A percentile compares a stretch with the other conserved stretches of the same genome.
phyloP scores from a whole-genome alignment of 2,797 vertebrate genomes.

The Acridotheres tristis region DNA sequence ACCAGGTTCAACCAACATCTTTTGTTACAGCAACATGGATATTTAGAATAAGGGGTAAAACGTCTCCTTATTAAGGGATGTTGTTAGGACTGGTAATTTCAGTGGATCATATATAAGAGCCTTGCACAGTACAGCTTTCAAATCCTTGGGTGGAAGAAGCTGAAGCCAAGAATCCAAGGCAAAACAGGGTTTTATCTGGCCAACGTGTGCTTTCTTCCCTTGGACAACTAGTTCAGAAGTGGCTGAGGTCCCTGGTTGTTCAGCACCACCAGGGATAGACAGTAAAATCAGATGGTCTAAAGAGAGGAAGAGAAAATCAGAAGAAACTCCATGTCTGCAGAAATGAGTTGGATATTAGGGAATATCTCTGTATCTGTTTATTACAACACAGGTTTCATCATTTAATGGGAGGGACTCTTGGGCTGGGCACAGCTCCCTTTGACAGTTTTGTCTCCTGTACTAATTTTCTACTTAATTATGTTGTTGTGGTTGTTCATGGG shows the following conservation, averaged over 20 bases:
- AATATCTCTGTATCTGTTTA: not conserved
- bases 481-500: not conserved
- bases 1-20: not conserved
- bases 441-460: not conserved
- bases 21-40: rapidly evolving
- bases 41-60: not conserved
- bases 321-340: not conserved
- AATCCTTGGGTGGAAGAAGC: not conserved
- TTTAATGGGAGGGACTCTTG: not conserved
- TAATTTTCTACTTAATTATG: not conserved
- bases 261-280: too few species aligned
- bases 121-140: not conserved
- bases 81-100: not conserved
- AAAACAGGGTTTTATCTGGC: not conserved
- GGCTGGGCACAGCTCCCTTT: not conserved
- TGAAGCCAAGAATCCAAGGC: not conserved
- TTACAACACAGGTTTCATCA: not conserved
- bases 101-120: not conserved
- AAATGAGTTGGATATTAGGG: not conserved
- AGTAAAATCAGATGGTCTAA: not conserved
- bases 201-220: not conserved
- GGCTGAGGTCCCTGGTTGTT: not conserved
- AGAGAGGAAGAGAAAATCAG: not conserved
- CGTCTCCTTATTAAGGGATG: not conserved
- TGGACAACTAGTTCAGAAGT: not conserved